Conservation (phyloP, 1,140 invertebrate species). For the Brachionus manjavacas region DNA sequence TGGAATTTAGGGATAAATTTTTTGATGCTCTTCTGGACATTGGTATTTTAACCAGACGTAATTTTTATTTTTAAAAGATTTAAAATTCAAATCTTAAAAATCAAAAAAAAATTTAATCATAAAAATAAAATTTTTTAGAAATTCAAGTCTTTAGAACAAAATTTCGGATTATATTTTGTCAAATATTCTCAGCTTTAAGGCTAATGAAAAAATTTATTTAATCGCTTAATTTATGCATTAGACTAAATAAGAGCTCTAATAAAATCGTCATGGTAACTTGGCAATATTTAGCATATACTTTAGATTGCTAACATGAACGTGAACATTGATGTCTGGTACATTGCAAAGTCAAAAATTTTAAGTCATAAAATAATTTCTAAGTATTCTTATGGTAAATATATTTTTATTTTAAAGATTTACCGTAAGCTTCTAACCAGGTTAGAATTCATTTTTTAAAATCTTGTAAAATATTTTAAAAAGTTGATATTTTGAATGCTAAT, state of each 20-base stretch:
- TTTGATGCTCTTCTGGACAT: not conserved
- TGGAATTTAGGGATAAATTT: not conserved
- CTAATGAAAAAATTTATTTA: not conserved
- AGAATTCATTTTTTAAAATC: no score
- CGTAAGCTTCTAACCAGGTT: no score
- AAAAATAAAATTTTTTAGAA: no score
- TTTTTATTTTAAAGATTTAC: not conserved
- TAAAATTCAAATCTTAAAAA: not conserved
- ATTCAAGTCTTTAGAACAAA: no score
- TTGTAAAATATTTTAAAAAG: no score
- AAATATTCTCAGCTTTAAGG: not conserved
- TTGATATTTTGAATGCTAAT: no score
- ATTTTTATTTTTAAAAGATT: no score
- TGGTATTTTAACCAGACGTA: not conserved
- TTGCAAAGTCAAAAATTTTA: not conserved
- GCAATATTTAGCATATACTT: not conserved
- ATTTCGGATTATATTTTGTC: not conserved
- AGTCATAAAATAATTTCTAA: not conserved
- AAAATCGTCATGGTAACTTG: not conserved
- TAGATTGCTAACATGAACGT: not conserved
- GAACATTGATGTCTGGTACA: not conserved
- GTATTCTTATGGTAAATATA: not conserved
- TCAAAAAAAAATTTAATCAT: no score
- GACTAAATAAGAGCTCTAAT: slow-evolving; percentile 2
- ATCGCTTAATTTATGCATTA: slow-evolving; percentile 12